Evolutionary conservation across 2,888 invertebrate genomes (phyloP), one percentile per base, ranked within the genome.

Genomic region (Andrena marginata): DNA sequence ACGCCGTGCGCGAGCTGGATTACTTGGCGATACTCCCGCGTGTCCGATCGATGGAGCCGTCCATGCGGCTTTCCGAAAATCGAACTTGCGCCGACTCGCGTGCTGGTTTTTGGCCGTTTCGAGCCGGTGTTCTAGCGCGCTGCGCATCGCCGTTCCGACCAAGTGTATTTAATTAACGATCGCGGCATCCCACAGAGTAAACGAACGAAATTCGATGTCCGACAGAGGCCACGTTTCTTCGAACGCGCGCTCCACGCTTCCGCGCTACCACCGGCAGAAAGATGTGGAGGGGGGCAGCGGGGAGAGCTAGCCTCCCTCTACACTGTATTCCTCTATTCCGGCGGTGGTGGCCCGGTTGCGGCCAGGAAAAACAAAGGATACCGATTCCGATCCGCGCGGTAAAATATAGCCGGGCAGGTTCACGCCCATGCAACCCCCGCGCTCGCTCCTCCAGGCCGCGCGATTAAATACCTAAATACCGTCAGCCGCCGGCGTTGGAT

Each of bases 331-430:
- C 56, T 56, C 23, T 20, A 4, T 8, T 56, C 56, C 56, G n/a
- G 2, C 20, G 20, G 51, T n/a, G 23, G 23, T 23, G 23, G 8
- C 23, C 79, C 72, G 67, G 72, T 79, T 79, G 67, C 70, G 72
- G 67, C 48, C 62, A 0, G 62, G 80, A 72, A 79, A 80, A 80
- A 80, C 80, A 72, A 80, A 80, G 80, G 71, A 79, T 71, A 79
- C 67, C 67, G 71, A 80, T 68, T 67, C 64, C 89, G 84, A 80
- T 80, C 67, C 62, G 31, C 71, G 59, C n/a, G 59, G 59, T 93
- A 92, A 93, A 93, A 93, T 93, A 93, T 91, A 88, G 91, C 89
- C 82, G 75, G 23, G 74, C 76, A 16, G 87, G 88, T 92, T 89
- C 89, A 91, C 93, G 92, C 93, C 93, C 91, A 90, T 88, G 88